phyloP scores from a whole-genome alignment of 2,797 vertebrate species.

The Xiphophorus birchmanni region DNA sequence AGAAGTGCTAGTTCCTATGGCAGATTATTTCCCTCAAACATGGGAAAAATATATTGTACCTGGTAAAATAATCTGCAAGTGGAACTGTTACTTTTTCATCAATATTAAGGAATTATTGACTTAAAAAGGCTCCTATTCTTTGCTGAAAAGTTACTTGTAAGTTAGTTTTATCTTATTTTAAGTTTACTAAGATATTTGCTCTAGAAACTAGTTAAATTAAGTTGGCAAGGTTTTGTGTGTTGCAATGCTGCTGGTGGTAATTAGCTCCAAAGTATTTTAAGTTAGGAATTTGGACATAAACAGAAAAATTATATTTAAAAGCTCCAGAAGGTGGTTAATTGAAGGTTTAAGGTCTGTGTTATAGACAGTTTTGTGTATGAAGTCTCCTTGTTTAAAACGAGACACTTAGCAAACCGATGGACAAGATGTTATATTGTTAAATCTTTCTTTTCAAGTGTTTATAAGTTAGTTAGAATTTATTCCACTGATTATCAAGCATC shows the following conservation, averaged over 20 bases:
- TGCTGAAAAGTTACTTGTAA: too few species aligned
- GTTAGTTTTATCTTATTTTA: too few species aligned
- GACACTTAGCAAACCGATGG: background rate
- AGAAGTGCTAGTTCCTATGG: too few species aligned
- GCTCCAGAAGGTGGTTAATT: background rate
- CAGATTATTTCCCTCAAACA: too few species aligned
- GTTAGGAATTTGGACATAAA: background rate
- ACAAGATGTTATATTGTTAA: background rate
- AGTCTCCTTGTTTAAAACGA: background rate
- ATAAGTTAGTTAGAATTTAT: background rate
- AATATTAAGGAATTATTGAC: too few species aligned
- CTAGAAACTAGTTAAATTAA: too few species aligned
- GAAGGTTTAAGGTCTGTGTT: background rate
- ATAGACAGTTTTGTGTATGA: background rate
- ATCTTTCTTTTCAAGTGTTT: background rate
- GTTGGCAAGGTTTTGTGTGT: too few species aligned
- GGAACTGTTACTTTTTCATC: too few species aligned
- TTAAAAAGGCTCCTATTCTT: too few species aligned
- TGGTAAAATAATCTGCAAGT: too few species aligned
- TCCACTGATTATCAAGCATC: constrained; percentile 13
- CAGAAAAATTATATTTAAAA: background rate
- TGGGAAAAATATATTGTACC: too few species aligned
- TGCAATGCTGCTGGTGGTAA: background rate
- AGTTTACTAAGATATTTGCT: too few species aligned
- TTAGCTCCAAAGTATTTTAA: background rate